Percentiles rank a stretch among this genome's conserved stretches.
Evolutionary conservation across 2,888 invertebrate species (phyloP).

Genomic region (Catocala nupta): DNA sequence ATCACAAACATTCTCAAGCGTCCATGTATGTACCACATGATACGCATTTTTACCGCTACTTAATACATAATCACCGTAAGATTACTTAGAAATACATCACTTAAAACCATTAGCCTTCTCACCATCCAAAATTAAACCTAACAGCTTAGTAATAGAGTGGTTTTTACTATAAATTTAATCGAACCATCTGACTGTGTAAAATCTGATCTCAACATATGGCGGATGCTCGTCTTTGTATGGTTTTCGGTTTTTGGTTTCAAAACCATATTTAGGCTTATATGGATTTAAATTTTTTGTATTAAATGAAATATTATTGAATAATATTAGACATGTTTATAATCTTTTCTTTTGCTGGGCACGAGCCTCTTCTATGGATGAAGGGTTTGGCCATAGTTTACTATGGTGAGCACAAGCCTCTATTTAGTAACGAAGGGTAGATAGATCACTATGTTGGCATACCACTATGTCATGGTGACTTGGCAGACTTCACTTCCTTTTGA

Average conservation of each 20-base stretch:
- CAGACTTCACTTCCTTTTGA: too few species aligned
- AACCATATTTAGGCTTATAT: conserved; percentile 33
- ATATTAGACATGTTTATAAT: too few species aligned
- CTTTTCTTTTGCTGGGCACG: too few species aligned
- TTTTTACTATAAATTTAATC: neutral
- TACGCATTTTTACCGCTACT: conserved; percentile 12
- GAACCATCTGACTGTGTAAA: conserved; percentile 59
- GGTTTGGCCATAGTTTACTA: too few species aligned
- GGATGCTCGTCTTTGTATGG: conserved; percentile 67
- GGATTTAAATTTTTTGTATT: neutral
- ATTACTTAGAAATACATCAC: conserved; percentile 16
- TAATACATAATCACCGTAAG: conserved; percentile 16
- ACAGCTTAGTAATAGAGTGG: neutral
- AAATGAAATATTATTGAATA: too few species aligned
- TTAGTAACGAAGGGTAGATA: too few species aligned
- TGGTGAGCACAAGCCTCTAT: too few species aligned
- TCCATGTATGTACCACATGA: conserved; percentile 2
- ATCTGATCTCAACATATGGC: conserved; percentile 72
- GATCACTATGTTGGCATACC: too few species aligned
- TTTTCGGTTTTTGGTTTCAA: conserved; percentile 51
- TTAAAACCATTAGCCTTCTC: neutral
- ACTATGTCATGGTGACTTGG: too few species aligned
- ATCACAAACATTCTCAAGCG: too few species aligned
- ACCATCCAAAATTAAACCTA: conserved; percentile 2
- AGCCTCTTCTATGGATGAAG: too few species aligned